These are phyloP conservation scores for Chrysopa pallens DNA, from an alignment of 1,140 invertebrate genomes.

Conservation along the genomic window DNA sequence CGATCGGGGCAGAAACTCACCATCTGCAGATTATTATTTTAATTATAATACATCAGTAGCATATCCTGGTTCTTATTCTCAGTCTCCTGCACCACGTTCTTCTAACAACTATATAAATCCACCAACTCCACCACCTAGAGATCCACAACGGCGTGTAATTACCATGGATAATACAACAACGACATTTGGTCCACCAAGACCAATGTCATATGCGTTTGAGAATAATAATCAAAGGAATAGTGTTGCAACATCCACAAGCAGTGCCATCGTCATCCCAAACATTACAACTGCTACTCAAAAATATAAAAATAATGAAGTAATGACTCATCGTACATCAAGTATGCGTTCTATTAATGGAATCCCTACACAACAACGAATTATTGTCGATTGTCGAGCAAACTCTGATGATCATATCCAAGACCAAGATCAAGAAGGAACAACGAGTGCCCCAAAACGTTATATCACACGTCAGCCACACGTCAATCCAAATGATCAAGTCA, in stretches of 20 bases:
- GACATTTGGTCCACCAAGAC: slow-evolving; percentile 26
- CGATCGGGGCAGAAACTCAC: neutral
- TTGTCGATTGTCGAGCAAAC: slow-evolving; percentile 22
- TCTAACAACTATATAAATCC: too few species aligned
- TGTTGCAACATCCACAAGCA: too few species aligned
- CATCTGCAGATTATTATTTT: neutral
- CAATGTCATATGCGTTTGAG: slow-evolving; percentile 32
- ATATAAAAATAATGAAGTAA: neutral
- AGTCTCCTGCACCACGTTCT: neutral
- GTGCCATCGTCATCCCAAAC: neutral
- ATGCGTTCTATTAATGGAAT: slow-evolving; percentile 5
- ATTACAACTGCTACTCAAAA: neutral
- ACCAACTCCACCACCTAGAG: slow-evolving; percentile 50
- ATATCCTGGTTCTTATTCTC: neutral
- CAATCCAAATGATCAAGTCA: slow-evolving; percentile 9
- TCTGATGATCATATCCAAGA: slow-evolving; percentile 34
- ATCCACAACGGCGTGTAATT: slow-evolving; percentile 36
- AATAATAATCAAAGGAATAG: slow-evolving; percentile 1
- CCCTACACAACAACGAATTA: slow-evolving; percentile 3
- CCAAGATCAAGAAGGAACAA: slow-evolving; percentile 36
- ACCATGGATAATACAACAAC: slow-evolving; percentile 20
- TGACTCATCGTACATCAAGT: slow-evolving; percentile 3
- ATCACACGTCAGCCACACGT: slow-evolving; percentile 14
- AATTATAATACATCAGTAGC: too few species aligned
- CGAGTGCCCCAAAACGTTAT: slow-evolving; percentile 9